phyloP scores from a whole-genome alignment of 2,113 vertebrate species.

The Montifringilla adamsi region DNA sequence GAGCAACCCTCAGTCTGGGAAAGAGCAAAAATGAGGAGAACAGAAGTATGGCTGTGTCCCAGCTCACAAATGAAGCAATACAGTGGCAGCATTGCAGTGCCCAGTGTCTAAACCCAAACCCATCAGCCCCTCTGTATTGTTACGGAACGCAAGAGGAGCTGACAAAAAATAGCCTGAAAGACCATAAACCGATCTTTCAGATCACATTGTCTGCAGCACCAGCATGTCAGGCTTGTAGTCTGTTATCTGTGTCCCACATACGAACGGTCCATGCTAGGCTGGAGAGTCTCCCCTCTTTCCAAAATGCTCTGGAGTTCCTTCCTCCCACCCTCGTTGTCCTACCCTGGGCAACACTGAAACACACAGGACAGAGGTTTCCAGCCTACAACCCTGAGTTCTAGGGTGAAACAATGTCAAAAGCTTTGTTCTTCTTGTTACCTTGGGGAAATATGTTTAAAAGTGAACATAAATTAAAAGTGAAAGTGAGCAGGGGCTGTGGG shows the following conservation, averaged over 20 bases:
- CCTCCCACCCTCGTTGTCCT: not conserved
- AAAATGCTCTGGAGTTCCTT: not conserved
- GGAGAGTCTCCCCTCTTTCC: not conserved
- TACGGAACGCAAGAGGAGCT: rapidly evolving
- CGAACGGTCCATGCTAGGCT: rapidly evolving
- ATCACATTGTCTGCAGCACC: not conserved
- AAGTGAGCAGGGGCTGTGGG: not conserved
- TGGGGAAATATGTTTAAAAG: not conserved
- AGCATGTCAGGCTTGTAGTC: not conserved
- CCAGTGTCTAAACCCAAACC: not conserved
- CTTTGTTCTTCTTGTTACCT: not conserved
- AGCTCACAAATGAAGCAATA: not conserved
- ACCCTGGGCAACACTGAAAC: not conserved
- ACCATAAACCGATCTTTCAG: not conserved
- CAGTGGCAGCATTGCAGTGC: not conserved
- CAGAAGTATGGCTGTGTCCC: not conserved
- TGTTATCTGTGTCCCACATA: not conserved
- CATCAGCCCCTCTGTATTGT: not conserved
- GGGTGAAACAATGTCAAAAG: not conserved
- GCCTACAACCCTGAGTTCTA: not conserved
- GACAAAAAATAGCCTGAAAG: not conserved
- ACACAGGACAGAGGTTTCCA: rapidly evolving
- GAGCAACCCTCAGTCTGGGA: not conserved
- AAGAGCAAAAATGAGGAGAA: not conserved
- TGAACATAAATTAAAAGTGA: not conserved